phyloP scores from a whole-genome alignment of 2,797 vertebrate genomes.

The Balearica regulorum region DNA sequence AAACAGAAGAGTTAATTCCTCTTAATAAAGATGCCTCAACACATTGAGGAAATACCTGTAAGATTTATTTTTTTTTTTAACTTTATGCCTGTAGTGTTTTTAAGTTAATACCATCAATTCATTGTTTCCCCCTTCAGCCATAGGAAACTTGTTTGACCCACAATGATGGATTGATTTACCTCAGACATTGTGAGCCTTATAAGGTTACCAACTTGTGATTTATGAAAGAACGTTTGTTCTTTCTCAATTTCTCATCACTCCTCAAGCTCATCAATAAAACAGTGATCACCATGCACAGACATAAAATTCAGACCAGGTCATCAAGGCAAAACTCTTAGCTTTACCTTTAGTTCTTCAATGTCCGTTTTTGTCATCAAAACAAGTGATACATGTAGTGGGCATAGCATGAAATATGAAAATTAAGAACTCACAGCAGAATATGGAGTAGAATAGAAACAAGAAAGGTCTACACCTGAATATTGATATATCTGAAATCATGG shows the following conservation, averaged over 20 bases:
- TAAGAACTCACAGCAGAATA: not conserved
- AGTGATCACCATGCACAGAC: not conserved
- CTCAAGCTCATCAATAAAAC: not conserved
- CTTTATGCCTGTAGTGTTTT: not conserved
- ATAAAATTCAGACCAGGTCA: not conserved
- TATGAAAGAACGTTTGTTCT: not conserved
- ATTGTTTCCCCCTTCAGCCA: not conserved
- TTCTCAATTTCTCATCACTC: not conserved
- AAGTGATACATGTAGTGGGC: rapidly evolving
- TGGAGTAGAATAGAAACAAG: not conserved
- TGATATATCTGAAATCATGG: not conserved
- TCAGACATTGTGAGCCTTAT: not conserved
- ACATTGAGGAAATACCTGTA: not conserved
- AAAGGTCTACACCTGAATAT: not conserved
- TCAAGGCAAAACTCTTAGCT: not conserved
- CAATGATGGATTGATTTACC: not conserved
- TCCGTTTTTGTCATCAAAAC: not conserved
- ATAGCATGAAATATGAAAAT: not conserved
- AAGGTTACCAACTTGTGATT: not conserved
- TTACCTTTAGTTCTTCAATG: not conserved
- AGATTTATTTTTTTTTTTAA: not conserved
- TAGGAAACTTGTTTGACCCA: not conserved
- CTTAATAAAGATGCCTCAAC: not conserved
- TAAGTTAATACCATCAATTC: not conserved
- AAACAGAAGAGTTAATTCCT: not conserved